Percentiles rank a stretch among this genome's conserved stretches.
Evolutionary conservation across 2,113 vertebrate species (phyloP).

Genomic region (Phalacrocorax pelagicus): DNA sequence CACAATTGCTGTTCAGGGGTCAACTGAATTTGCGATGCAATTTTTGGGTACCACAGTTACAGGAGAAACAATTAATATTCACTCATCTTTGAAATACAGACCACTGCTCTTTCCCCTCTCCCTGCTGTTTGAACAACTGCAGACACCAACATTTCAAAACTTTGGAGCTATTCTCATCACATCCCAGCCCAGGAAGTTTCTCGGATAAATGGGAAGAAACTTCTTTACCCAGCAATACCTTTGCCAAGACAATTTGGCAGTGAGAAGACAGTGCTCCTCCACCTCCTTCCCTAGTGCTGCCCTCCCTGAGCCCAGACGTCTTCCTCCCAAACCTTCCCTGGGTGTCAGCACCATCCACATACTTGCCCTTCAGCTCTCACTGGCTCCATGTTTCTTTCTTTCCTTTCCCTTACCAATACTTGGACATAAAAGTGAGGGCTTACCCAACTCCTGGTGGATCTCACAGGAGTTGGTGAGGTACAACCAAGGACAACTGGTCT

Average conservation of each 20-base stretch:
- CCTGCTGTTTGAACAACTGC: background rate
- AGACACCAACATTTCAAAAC: background rate
- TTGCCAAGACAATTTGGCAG: background rate
- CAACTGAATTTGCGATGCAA: background rate
- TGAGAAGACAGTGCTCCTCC: fast-evolving
- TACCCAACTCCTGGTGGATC: background rate
- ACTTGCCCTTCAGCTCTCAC: background rate
- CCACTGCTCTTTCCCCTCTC: background rate
- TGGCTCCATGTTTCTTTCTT: background rate
- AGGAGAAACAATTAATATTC: background rate
- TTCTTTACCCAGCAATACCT: background rate
- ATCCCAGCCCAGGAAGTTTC: background rate
- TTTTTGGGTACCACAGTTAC: background rate
- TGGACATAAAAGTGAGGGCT: background rate
- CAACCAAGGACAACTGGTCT: background rate
- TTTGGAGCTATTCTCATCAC: background rate
- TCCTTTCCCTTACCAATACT: background rate
- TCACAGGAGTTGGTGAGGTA: background rate
- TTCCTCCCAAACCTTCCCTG: background rate
- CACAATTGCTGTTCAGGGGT: background rate
- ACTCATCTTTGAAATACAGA: background rate
- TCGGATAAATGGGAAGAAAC: background rate
- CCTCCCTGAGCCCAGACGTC: background rate
- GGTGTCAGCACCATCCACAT: background rate
- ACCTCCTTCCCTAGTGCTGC: background rate